These are phyloP conservation scores for Chamaetylas fuelleborni DNA, from an alignment of 2,113 vertebrate genomes.

Conservation along the genomic window DNA sequence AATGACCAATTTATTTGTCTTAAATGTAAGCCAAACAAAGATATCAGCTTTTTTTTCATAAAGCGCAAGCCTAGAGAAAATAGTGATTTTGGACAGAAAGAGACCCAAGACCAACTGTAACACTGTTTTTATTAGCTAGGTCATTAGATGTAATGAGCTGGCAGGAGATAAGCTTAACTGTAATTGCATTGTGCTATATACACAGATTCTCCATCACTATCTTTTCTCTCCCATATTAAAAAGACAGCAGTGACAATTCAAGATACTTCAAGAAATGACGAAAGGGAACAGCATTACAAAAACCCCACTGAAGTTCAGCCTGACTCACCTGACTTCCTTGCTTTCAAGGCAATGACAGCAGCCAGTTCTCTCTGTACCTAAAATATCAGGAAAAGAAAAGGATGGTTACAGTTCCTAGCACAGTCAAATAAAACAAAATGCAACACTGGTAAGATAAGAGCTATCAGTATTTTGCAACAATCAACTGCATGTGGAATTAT, in stretches of 20 bases:
- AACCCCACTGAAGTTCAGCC: background rate
- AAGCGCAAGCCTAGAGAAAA: background rate
- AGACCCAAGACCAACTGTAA: background rate
- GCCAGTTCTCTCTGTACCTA: conserved; percentile 95
- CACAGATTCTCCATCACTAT: background rate
- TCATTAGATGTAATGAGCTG: background rate
- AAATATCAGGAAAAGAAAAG: conserved; percentile 49
- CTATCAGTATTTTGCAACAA: background rate
- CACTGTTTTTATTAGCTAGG: background rate
- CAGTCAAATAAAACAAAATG: background rate
- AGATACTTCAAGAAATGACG: background rate
- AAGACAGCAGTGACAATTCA: background rate
- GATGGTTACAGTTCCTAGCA: background rate
- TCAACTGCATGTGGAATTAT: background rate
- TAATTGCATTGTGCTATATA: background rate
- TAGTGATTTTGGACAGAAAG: background rate
- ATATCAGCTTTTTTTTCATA: background rate
- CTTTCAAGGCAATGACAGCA: conserved; percentile 92
- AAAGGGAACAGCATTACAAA: background rate
- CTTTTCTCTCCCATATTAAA: background rate
- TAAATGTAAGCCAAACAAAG: background rate
- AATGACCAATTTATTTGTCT: background rate
- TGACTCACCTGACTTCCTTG: conserved; percentile 91
- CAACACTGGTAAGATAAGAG: background rate
- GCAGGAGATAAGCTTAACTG: background rate